Evolutionary conservation across 2,113 vertebrate genomes (phyloP).

Genomic region (Pipa parva): DNA sequence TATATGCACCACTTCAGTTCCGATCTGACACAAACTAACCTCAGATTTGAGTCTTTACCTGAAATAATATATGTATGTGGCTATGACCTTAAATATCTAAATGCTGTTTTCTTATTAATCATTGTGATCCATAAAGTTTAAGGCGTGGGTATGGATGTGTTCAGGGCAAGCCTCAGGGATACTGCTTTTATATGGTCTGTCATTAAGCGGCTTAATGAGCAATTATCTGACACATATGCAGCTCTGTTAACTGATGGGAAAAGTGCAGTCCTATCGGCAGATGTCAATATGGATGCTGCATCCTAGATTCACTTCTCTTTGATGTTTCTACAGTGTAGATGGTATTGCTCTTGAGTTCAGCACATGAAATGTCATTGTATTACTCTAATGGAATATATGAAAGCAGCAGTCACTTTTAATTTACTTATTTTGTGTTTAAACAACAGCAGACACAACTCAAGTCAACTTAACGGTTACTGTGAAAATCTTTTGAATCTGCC

Average conservation of each 20-base stretch:
- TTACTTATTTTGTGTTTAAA: neutral
- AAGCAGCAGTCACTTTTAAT: neutral
- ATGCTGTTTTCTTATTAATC: conserved; percentile 45
- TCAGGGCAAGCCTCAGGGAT: conserved; percentile 47
- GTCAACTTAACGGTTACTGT: neutral
- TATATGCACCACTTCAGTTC: too few relatives aligned
- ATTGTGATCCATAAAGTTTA: conserved; percentile 41
- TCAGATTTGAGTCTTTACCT: too few relatives aligned
- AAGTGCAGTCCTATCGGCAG: conserved; percentile 25
- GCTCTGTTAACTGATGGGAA: conserved; percentile 41
- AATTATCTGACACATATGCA: conserved; percentile 40
- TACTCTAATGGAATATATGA: neutral
- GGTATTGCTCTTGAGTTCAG: conserved; percentile 1
- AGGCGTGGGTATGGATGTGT: conserved; percentile 43
- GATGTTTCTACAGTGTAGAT: neutral
- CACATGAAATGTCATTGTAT: neutral
- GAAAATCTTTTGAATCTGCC: neutral
- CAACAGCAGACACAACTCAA: neutral
- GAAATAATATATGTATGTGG: too few relatives aligned
- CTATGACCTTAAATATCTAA: conserved; percentile 30
- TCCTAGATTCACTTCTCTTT: neutral
- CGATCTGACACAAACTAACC: too few relatives aligned
- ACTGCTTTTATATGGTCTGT: conserved; percentile 47
- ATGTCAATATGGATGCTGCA: conserved; percentile 9
- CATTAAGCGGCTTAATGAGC: conserved; percentile 48